Conservation (phyloP, 2,113 vertebrate species). For the Gavialis gangeticus region DNA sequence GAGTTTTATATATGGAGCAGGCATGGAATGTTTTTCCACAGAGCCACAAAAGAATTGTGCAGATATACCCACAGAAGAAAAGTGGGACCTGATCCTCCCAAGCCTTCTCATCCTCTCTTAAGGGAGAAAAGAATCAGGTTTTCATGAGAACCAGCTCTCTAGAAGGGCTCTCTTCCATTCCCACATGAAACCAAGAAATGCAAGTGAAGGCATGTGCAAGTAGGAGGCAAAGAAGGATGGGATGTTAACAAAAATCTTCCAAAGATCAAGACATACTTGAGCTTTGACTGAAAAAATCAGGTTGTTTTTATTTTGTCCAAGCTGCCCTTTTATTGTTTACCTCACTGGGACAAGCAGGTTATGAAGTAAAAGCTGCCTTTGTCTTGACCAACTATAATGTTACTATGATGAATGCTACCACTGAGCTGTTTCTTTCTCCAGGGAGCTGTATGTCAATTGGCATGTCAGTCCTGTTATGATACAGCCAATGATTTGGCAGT, state of each 20-base stretch:
- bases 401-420: background rate
- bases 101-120: background rate
- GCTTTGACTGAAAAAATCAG: background rate
- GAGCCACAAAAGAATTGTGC: too few species aligned
- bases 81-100: too few species aligned
- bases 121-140: background rate
- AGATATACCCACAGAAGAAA: too few species aligned
- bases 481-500: background rate
- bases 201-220: background rate
- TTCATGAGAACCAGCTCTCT: background rate
- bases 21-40: too few species aligned
- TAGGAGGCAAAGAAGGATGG: background rate
- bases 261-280: background rate
- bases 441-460: background rate
- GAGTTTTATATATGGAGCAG: too few species aligned
- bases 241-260: background rate
- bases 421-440: fast-evolving
- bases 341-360: background rate
- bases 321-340: background rate
- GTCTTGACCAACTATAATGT: background rate
- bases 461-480: background rate
- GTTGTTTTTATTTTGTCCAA: background rate
- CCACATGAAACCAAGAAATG: background rate
- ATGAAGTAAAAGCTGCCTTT: background rate
- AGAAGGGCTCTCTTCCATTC: background rate